A percentile compares a stretch with the other conserved stretches of the same genome.
These are phyloP conservation scores for Caenorhabditis virilis DNA, from an alignment of 2,888 invertebrate species.

Conservation along the genomic window DNA sequence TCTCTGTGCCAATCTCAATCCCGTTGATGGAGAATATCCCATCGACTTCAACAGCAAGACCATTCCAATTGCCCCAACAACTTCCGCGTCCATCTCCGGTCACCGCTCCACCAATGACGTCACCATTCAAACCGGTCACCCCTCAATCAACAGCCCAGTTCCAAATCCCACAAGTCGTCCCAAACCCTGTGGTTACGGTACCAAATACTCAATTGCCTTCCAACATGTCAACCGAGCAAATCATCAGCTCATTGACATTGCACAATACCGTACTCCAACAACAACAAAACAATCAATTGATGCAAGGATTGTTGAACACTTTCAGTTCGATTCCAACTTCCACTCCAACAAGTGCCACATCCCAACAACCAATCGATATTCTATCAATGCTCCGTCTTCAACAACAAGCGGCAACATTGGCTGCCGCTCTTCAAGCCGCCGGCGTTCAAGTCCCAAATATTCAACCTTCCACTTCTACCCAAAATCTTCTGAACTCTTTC, in stretches of 20 bases:
- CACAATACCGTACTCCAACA: slow-evolving; percentile 31
- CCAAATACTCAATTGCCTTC: background rate
- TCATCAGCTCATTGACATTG: slow-evolving; percentile 31
- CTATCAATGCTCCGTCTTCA: slow-evolving; percentile 32
- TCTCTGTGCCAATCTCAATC: background rate
- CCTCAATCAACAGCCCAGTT: slow-evolving; percentile 6
- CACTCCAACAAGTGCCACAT: background rate
- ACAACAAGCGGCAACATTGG: slow-evolving; percentile 29
- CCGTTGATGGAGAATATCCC: slow-evolving; percentile 6
- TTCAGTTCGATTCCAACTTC: slow-evolving; percentile 2
- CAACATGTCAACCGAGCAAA: slow-evolving; percentile 28
- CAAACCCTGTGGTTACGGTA: slow-evolving; percentile 2
- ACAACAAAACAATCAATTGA: slow-evolving; percentile 21
- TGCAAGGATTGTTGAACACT: slow-evolving; percentile 13
- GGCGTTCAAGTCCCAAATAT: slow-evolving; percentile 9
- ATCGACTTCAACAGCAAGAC: slow-evolving; percentile 13
- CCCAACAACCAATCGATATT: slow-evolving; percentile 4
- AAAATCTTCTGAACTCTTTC: slow-evolving; percentile 14
- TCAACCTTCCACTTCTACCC: background rate
- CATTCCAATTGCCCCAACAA: slow-evolving; percentile 19
- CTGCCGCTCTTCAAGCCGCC: slow-evolving; percentile 21
- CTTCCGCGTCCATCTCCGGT: slow-evolving; percentile 17
- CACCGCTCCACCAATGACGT: slow-evolving; percentile 6
- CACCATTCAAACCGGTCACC: slow-evolving; percentile 26
- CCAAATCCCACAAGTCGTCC: too few species aligned